Evolutionary conservation across 1,140 invertebrate species (phyloP), one percentile per base, ranked within the genome.

Genomic region (Drosophila setifemur): DNA sequence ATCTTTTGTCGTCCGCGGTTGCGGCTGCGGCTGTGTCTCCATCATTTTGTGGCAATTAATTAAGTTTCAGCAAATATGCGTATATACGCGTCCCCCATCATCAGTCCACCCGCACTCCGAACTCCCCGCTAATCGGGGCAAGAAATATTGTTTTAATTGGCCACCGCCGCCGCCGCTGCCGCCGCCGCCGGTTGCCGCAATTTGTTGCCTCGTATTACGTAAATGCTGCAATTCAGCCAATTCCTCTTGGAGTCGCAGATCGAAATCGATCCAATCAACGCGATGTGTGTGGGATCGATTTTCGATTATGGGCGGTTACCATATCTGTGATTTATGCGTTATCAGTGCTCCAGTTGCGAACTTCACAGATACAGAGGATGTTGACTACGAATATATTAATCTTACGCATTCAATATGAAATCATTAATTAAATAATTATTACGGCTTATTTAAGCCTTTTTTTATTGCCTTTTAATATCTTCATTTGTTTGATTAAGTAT

Each of bases 111-210:
- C n/a, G 29, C 60, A 48, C 60, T 57, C 9, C 29, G 26, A 55
- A 29, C 28, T 23, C 44, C 12, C 26, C 26, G 26, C 23, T 16
- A 8, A 28, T 48, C 57, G 29, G 18, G 3, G 23, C 33, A 37
- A 29, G 43, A 64, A 64, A 64, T 64, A 64, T 64, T 23, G 31
- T 39, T 64, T 64, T 64, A 64, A 64, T 64, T 64, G 60, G 60
- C 42, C 42, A 12, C 33, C 33, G 33, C 11, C 33, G 57, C n/a
- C n/a, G n/a, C n/a, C n/a, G n/a, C n/a, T n/a, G n/a, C n/a, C n/a
- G n/a, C n/a, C 42, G 18, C 33, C 33, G 33, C 11, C 33, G 57
- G 55, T 40, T 63, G 60, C 40, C 43, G 42, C 42, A 63, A 63
- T 64, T 63, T 49, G 42, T 64, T 63, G 60, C 23, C 60, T 16